Percentiles rank a stretch among this genome's conserved stretches.
Conservation (phyloP, 2,113 vertebrate species). For the Gallinago undulata region DNA sequence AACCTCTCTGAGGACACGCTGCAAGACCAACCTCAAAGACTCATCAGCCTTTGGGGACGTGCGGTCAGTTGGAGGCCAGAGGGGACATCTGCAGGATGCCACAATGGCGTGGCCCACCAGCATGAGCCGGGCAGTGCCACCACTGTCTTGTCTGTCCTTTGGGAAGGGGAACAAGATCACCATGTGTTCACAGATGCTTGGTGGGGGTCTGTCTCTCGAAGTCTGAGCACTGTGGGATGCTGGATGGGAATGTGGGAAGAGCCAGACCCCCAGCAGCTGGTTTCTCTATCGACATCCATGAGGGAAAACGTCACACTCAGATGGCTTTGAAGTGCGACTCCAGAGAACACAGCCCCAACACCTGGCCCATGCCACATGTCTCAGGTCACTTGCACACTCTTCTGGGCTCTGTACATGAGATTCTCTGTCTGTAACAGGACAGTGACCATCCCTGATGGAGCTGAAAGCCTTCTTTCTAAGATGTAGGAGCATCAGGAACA, state of each 20-base stretch:
- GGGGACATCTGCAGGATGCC: not conserved
- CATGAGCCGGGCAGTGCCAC: fast-evolving
- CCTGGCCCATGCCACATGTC: fast-evolving
- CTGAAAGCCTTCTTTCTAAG: not conserved
- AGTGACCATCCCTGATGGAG: not conserved
- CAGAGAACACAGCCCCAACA: not conserved
- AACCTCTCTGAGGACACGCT: not conserved
- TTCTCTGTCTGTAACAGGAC: not conserved
- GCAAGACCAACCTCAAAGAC: not conserved
- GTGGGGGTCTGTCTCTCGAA: not conserved
- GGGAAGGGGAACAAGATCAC: not conserved
- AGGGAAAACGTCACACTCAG: not conserved
- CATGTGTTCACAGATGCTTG: fast-evolving
- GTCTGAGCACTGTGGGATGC: too few species aligned
- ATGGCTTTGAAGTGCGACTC: fast-evolving
- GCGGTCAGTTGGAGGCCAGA: fast-evolving
- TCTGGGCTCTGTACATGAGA: not conserved
- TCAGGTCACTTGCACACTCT: not conserved
- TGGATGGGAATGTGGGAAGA: not conserved
- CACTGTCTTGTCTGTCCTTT: fast-evolving
- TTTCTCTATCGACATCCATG: not conserved
- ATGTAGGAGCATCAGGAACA: not conserved
- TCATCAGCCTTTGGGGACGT: fast-evolving
- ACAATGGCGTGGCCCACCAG: fast-evolving
- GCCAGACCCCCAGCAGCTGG: not conserved